These are phyloP conservation scores for Arnoldichthys spilopterus DNA, from an alignment of 2,797 vertebrate genomes.

Conservation along the genomic window DNA sequence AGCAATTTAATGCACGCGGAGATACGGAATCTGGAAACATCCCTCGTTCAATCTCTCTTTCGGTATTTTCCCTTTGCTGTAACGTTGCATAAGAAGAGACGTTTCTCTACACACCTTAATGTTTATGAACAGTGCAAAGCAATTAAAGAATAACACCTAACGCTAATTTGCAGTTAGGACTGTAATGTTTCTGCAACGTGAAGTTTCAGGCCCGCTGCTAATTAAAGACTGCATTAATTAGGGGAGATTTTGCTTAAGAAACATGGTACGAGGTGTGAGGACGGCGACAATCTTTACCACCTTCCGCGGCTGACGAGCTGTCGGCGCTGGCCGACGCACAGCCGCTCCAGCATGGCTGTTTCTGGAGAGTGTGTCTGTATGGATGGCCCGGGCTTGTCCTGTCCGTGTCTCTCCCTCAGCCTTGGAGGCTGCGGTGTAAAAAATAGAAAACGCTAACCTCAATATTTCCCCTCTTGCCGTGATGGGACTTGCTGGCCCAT, in stretches of 20 bases:
- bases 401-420: slow-evolving; percentile 61
- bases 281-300: slow-evolving; percentile 63
- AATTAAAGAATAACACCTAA: slow-evolving; percentile 63
- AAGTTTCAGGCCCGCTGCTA: slow-evolving; percentile 65
- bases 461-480: slow-evolving; percentile 83
- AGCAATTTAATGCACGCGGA: slow-evolving; percentile 33
- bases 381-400: slow-evolving; percentile 28
- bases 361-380: neutral
- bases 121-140: slow-evolving; percentile 40
- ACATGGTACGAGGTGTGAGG: slow-evolving; percentile 56
- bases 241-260: slow-evolving; percentile 68
- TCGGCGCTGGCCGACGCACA: no score
- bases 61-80: neutral
- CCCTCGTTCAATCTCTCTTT: neutral
- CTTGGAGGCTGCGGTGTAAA: slow-evolving; percentile 80
- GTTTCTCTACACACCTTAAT: slow-evolving; percentile 39
- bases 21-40: slow-evolving; percentile 11
- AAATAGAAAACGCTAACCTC: slow-evolving; percentile 83
- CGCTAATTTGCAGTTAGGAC: slow-evolving; percentile 70
- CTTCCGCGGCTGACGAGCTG: slow-evolving; percentile 48
- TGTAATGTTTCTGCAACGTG: slow-evolving; percentile 60
- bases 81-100: neutral
- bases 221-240: slow-evolving; percentile 76
- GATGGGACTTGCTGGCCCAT: slow-evolving; percentile 86
- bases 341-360: neutral